Evolutionary conservation across 2,797 vertebrate species (phyloP), one percentile per base, ranked within the genome.

Genomic region (Melanotaenia maccullochi): DNA sequence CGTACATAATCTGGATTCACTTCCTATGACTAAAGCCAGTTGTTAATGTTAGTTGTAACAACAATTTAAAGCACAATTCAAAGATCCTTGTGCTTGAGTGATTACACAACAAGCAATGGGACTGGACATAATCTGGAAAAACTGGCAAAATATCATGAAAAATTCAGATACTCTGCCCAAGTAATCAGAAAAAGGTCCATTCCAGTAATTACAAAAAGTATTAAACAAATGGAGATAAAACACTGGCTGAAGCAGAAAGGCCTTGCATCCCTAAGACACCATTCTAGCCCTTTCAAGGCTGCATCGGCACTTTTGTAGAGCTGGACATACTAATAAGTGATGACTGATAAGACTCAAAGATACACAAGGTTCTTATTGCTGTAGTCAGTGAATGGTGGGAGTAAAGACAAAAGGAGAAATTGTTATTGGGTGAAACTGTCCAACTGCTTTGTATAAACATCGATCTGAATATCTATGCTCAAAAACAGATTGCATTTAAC

Each of bases 341-440:
- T 71, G 69, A 78, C 71, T 65, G 64, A 73, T 85, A 49, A 70
- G 59, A 58, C 51, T 65, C n/a, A 55, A 76, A 33, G 54, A 49
- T 22, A 51, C n/a, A 11, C 9, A 1, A n/a, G 40, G 38, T 18
- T 1, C 1, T 57, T 47, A 20, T 65, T 51, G 33, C 58, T 70
- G 61, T 40, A 62, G 70, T 76, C 66, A 51, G 65, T 68, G 60
- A 58, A 72, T 33, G 58, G 35, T 38, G 5, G 58, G 22, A 61
- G n/a, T 32, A 18, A 63, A 33, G 40, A 16, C 13, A 60, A 67
- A 38, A 14, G 40, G 18, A 16, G 33, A 7, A 36, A 13, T 13
- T 7, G 36, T 58, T 44, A 51, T 57, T 3, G 54, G 30, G 35
- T 72, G 1, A 49, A 71, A 71, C 1, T 44, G n/a, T n/a, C 18